Conservation (phyloP, 2,888 invertebrate genomes). For the Geotrupes spiniger region DNA sequence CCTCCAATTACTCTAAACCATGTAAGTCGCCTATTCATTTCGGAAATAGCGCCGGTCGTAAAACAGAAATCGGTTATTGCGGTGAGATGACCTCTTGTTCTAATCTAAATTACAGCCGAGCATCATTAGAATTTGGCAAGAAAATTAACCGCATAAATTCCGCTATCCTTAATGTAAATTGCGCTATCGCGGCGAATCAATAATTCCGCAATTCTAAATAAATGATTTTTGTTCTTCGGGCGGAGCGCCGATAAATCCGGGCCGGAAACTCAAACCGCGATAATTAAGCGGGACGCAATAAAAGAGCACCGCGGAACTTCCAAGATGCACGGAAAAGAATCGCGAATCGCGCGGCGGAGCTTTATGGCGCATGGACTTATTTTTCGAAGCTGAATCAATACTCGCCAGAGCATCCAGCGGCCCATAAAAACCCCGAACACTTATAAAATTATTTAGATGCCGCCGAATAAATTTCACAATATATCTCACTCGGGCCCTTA, state of each 20-base stretch:
- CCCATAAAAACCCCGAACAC: slow-evolving; percentile 12
- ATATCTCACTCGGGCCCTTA: background rate
- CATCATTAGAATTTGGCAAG: slow-evolving; percentile 21
- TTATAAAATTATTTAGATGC: slow-evolving; percentile 11
- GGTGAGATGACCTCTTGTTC: slow-evolving; percentile 25
- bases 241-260: slow-evolving; percentile 7
- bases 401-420: slow-evolving; percentile 29
- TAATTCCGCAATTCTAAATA: no score
- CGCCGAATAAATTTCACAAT: slow-evolving; percentile 1
- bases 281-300: slow-evolving; percentile 2
- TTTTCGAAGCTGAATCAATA: slow-evolving; percentile 49
- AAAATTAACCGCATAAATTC: slow-evolving; percentile 7
- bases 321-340: slow-evolving; percentile 18
- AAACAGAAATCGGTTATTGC: slow-evolving; percentile 23
- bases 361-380: slow-evolving; percentile 51
- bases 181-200: no score
- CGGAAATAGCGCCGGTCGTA: slow-evolving; percentile 19
- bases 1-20: slow-evolving; percentile 17
- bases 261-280: slow-evolving; percentile 9
- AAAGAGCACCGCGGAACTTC: background rate
- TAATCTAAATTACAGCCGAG: slow-evolving; percentile 20
- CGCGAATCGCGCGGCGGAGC: slow-evolving; percentile 35
- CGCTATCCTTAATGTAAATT: background rate
- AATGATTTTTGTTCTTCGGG: slow-evolving; percentile 10
- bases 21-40: slow-evolving; percentile 15